Conservation (phyloP, 2,888 invertebrate species). For the Rotaria macrura region DNA sequence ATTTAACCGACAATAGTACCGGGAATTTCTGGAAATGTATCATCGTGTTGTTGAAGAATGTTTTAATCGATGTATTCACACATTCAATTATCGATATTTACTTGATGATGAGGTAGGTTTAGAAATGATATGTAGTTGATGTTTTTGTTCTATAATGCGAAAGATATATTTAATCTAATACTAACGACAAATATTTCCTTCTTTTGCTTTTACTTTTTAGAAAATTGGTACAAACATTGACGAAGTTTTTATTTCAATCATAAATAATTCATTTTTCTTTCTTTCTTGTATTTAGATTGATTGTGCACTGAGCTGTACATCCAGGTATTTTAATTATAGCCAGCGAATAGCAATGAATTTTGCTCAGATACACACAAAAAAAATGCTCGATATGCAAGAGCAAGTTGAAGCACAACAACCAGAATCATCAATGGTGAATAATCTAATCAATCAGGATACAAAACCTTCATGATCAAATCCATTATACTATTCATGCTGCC, state of each 20-base stretch:
- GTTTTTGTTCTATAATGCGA: too few relatives aligned
- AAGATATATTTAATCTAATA: too few relatives aligned
- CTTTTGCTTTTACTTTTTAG: too few relatives aligned
- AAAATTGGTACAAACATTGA: too few relatives aligned
- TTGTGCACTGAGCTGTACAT: background rate
- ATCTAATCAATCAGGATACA: background rate
- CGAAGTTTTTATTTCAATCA: too few relatives aligned
- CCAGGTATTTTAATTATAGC: background rate
- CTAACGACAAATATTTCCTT: too few relatives aligned
- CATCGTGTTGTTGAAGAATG: slow-evolving; percentile 18
- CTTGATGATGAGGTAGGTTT: slow-evolving; percentile 5
- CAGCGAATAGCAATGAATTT: slow-evolving; percentile 12
- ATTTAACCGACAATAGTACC: background rate
- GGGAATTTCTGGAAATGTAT: background rate
- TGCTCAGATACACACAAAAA: background rate
- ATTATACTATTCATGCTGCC: background rate
- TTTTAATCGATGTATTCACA: background rate
- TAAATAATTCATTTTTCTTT: too few relatives aligned
- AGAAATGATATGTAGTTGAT: background rate
- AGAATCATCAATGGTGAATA: background rate
- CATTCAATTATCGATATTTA: slow-evolving; percentile 14
- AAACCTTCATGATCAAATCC: background rate
- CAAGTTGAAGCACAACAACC: background rate
- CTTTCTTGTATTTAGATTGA: background rate
- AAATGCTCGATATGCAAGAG: background rate